phyloP scores from a whole-genome alignment of 2,113 vertebrate species.

The Dromiciops gliroides region DNA sequence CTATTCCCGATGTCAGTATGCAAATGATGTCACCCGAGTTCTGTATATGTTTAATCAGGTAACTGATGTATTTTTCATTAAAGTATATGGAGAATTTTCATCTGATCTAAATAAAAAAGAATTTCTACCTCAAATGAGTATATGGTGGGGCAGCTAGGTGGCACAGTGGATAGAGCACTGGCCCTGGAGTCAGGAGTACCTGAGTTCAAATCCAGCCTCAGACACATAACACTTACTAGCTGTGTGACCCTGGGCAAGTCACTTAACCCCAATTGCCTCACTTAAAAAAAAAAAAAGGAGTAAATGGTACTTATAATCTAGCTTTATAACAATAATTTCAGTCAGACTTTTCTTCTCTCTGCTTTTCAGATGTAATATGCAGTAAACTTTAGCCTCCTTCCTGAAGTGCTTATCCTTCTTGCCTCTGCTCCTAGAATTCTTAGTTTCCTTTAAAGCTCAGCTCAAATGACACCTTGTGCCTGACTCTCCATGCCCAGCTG shows the following conservation, averaged over 20 bases:
- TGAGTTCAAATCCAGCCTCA: no score
- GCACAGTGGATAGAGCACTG: no score
- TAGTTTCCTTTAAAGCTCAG: not conserved
- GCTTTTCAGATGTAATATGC: not conserved
- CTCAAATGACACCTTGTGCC: not conserved
- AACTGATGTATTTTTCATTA: constrained; percentile 54
- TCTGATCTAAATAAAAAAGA: not conserved
- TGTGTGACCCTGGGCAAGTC: no score
- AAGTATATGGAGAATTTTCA: not conserved
- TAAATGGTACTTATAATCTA: not conserved
- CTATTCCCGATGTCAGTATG: constrained; percentile 96
- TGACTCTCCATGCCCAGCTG: not conserved
- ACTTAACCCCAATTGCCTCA: no score
- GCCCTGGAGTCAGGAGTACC: no score
- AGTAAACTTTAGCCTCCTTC: not conserved
- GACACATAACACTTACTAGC: no score
- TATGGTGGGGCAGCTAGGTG: no score
- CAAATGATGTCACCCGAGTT: constrained; percentile 95
- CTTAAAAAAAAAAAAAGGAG: no score
- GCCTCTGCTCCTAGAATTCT: not conserved
- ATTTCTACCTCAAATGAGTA: not conserved
- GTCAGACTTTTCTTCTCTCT: not conserved
- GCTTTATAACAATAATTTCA: not conserved
- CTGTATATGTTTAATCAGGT: constrained; percentile 99
- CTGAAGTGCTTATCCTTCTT: not conserved